Base-by-base conservation (phyloP, 2,797 vertebrate species). In the Schizothorax lantsangensis region DNA sequence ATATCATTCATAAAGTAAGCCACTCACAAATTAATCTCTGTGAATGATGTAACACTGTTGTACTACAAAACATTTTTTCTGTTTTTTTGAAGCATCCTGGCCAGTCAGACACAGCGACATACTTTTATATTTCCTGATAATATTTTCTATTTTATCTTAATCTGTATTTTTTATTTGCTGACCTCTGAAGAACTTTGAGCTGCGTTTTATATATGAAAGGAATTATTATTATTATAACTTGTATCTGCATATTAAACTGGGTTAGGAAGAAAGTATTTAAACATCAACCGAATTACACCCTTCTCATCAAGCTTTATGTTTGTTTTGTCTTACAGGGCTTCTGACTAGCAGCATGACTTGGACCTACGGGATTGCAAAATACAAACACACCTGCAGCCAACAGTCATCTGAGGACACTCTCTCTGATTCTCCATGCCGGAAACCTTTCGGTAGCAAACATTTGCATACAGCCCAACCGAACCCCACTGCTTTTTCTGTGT, bases 281-380 rank as follows among this genome's bases (percentile, higher is more conserved):
- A 38, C 30, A 52, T 38, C 1, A 6, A 81, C 8, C 5, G 9
- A 49, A 74, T 73, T 64, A 40, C 30, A 74, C 57, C n/a, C 33
- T 43, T 68, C 64, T 82, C 21, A 40, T 69, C 26, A 26, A 52
- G 30, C 72, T 79, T 87, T 52, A 64, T 69, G 79, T 85, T 75
- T 85, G 23, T 73, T 87, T 75, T 86, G n/a, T 83, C n/a, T 82
- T 83, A 73, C 73, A 80, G 79, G 73, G 30, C 40, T 69, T 89
- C 83, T 40, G 62, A 84, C 62, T 87, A 86, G n/a, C 6, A 79
- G n/a, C 43, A 66, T 88, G 66, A 88, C 23, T 84, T 71, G 81
- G 69, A 83, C 69, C 52, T 74, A 59, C 45, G 6, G 49, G 62
- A 68, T 64, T 84, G 75, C 83, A 79, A 73, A 86, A 80, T 84